phyloP scores from a whole-genome alignment of 1,140 invertebrate species.

The Drosophila parvula region DNA sequence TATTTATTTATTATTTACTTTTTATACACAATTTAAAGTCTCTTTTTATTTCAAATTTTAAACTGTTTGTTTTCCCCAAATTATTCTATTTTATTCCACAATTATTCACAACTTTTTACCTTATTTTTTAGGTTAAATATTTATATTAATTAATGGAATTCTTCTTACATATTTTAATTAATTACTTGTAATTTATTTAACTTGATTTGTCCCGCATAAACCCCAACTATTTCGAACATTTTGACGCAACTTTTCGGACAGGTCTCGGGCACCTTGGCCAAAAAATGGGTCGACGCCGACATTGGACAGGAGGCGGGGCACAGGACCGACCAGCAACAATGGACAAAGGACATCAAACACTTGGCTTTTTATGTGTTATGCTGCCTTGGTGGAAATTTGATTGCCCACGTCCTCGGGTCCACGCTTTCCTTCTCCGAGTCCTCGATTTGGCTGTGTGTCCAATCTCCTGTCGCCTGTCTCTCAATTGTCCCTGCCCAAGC shows the following conservation, averaged over 20 bases:
- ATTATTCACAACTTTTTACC: no score
- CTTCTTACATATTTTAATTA: not conserved
- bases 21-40: no score
- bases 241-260: conserved; percentile 13
- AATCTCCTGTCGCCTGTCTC: conserved; percentile 5
- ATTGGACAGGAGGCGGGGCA: not conserved
- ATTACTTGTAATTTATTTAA: not conserved
- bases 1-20: no score
- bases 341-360: conserved; percentile 60
- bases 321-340: conserved; percentile 11
- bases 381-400: conserved; percentile 54
- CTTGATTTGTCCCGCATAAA: conserved; percentile 9
- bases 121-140: not conserved
- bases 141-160: not conserved
- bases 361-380: conserved; percentile 52
- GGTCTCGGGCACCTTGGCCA: conserved; percentile 5
- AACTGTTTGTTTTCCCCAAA: no score
- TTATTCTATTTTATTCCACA: no score
- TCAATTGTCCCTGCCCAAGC: conserved; percentile 19
- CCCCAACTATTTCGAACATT: not conserved
- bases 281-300: conserved; percentile 12
- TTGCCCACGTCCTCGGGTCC: conserved; percentile 37
- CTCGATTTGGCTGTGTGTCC: conserved; percentile 3
- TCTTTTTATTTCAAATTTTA: no score
- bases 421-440: not conserved